These are phyloP conservation scores for Festucalex cinctus DNA, from an alignment of 2,113 vertebrate species.

Conservation along the genomic window DNA sequence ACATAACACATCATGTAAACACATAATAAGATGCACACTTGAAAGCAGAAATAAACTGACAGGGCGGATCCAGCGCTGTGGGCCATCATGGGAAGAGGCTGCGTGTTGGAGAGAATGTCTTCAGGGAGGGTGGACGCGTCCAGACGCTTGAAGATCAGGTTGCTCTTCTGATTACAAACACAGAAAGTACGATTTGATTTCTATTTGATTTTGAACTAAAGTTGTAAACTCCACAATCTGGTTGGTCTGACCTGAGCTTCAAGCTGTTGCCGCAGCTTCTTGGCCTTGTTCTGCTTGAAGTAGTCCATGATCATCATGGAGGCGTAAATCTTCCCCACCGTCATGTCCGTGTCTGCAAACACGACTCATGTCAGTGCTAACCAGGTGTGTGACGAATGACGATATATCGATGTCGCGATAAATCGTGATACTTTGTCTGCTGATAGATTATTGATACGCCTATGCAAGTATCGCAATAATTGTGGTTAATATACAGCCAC, in stretches of 20 bases:
- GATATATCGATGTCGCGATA: too few relatives aligned
- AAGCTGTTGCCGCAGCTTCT: constrained; percentile 90
- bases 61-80: constrained; percentile 86
- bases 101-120: constrained; percentile 86
- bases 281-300: constrained; percentile 96
- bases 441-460: too few relatives aligned
- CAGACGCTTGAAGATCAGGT: constrained; percentile 91
- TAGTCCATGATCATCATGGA: constrained; percentile 99
- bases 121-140: constrained; percentile 86
- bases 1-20: constrained; percentile 15
- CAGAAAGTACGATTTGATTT: neutral
- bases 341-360: constrained; percentile 89
- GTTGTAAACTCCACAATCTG: neutral
- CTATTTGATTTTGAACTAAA: neutral
- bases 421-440: too few relatives aligned
- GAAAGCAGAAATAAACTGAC: constrained; percentile 74
- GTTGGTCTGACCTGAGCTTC: constrained; percentile 85
- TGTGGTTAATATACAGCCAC: too few relatives aligned
- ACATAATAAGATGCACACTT: neutral
- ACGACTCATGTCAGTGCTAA: constrained; percentile 22
- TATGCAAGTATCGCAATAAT: too few relatives aligned
- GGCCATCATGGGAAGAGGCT: constrained; percentile 84
- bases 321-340: constrained; percentile 98
- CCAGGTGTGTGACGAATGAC: too few relatives aligned
- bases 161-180: constrained; percentile 78